A percentile compares a stretch with the other conserved stretches of the same genome.
phyloP scores from a whole-genome alignment of 2,113 vertebrate genomes.

The Percina caprodes region DNA sequence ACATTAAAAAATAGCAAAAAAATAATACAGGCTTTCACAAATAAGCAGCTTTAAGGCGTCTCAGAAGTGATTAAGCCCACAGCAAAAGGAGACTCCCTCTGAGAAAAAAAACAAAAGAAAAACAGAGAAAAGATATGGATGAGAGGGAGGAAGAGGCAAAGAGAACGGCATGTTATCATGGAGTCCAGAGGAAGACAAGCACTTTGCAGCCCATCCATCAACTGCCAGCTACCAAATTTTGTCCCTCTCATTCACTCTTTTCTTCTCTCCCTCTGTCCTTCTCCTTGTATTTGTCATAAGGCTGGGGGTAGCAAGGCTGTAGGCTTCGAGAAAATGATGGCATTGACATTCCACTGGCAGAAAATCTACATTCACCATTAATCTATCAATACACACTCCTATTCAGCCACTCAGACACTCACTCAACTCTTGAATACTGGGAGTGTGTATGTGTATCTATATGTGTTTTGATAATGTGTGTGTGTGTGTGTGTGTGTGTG shows the following conservation, averaged over 20 bases:
- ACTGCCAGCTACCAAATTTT: slow-evolving; percentile 57
- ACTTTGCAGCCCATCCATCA: slow-evolving; percentile 74
- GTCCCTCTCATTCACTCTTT: slow-evolving; percentile 53
- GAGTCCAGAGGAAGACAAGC: slow-evolving; percentile 66
- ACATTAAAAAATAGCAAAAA: slow-evolving; percentile 24
- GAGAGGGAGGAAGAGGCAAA: slow-evolving; percentile 35
- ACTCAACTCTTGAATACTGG: slow-evolving; percentile 24
- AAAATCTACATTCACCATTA: slow-evolving; percentile 66
- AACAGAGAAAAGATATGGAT: slow-evolving; percentile 46
- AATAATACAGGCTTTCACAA: slow-evolving; percentile 45
- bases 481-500: slow-evolving; percentile 2
- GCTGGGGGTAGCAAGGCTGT: slow-evolving; percentile 44
- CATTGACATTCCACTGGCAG: slow-evolving; percentile 60
- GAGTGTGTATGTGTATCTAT: slow-evolving; percentile 10
- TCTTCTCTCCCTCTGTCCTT: slow-evolving; percentile 25
- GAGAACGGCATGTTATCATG: slow-evolving; percentile 64
- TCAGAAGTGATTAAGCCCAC: slow-evolving; percentile 13
- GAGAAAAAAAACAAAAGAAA: slow-evolving; percentile 38
- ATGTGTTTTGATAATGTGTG: background rate
- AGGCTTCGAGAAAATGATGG: slow-evolving; percentile 52
- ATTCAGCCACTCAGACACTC: slow-evolving; percentile 49
- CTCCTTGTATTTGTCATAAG: slow-evolving; percentile 52
- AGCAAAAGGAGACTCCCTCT: slow-evolving; percentile 11
- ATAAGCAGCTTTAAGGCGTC: slow-evolving; percentile 33
- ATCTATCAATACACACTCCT: slow-evolving; percentile 54